phyloP scores from a whole-genome alignment of 2,797 vertebrate species.

The Sparidentex hasta region DNA sequence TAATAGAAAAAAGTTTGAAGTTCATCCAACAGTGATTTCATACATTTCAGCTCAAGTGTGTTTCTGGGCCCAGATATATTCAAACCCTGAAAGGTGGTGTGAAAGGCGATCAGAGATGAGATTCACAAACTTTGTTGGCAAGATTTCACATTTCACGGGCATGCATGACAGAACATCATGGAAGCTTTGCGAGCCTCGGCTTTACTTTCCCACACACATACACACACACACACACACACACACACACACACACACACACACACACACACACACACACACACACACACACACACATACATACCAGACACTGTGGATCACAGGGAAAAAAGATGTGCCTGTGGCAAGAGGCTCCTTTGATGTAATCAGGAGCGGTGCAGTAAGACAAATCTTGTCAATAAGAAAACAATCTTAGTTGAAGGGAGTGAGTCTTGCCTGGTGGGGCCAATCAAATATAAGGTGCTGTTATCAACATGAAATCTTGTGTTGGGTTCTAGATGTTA shows the following conservation, averaged over 20 bases:
- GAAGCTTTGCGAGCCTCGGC: slow-evolving; percentile 14
- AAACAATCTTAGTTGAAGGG: slow-evolving; percentile 16
- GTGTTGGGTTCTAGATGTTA: background rate
- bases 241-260: background rate
- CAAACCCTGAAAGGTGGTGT: slow-evolving; percentile 19
- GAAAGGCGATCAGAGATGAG: slow-evolving; percentile 39
- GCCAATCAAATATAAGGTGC: slow-evolving; percentile 35
- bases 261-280: background rate
- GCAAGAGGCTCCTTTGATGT: slow-evolving; percentile 40
- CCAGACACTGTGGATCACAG: slow-evolving; percentile 6
- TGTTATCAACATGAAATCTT: slow-evolving; percentile 19
- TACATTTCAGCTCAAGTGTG: slow-evolving; percentile 53
- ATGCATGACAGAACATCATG: slow-evolving; percentile 23
- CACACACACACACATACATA: background rate
- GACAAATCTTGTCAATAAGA: slow-evolving; percentile 43
- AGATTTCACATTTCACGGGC: slow-evolving; percentile 55
- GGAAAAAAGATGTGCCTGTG: slow-evolving; percentile 25
- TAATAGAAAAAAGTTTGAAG: slow-evolving; percentile 66
- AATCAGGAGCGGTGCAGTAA: slow-evolving; percentile 42
- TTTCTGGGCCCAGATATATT: slow-evolving; percentile 18
- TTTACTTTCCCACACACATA: background rate
- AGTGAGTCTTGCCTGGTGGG: slow-evolving; percentile 23
- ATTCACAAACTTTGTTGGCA: slow-evolving; percentile 48
- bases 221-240: background rate
- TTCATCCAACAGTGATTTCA: slow-evolving; percentile 64